Evolutionary conservation across 2,797 vertebrate genomes (phyloP), one percentile per base, ranked within the genome.

Genomic region (Semotilus atromaculatus): DNA sequence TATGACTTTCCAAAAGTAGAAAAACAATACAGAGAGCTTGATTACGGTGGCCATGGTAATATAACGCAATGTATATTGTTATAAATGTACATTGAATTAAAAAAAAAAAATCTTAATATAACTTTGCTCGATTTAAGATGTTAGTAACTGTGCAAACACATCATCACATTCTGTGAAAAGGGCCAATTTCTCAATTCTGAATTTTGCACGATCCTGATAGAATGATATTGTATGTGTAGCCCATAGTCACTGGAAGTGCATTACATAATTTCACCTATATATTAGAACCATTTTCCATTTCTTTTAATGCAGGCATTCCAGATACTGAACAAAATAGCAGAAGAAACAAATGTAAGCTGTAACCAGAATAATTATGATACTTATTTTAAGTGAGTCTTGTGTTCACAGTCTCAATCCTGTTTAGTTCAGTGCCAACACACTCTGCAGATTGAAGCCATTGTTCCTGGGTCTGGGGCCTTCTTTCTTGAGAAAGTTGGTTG

Each of bases 381-480:
- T n/a, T 51, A n/a, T 8, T 16, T 7, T 19, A 38, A 79, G 21
- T 68, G 53, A 64, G n/a, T 53, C 26, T 55, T 72, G 38, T 60
- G 55, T 83, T 89, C 19, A 89, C 67, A 48, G n/a, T 74, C 36
- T 48, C 26, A 80, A 66, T 84, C 48, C 82, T 83, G 85, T 86
- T 78, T 86, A 96, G 96, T 91, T 96, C 91, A 93, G 94, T 83
- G 81, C 93, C 90, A 92, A 95, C 88, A 87, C 89, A 84, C 90
- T 97, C 92, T 97, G 96, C 92, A 90, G 88, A 78, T 92, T 97
- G 88, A 95, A 94, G 89, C 90, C 95, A 7, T 88, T 97, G 86
- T 93, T 95, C 81, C 90, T 92, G 0, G 97, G 96, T 55, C 92
- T 97, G 70, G 94, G 94, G 80, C 95, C 95, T n/a, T 89, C 93